Evolutionary conservation across 2,113 vertebrate genomes (phyloP).

Genomic region (Zosterops japonicus): DNA sequence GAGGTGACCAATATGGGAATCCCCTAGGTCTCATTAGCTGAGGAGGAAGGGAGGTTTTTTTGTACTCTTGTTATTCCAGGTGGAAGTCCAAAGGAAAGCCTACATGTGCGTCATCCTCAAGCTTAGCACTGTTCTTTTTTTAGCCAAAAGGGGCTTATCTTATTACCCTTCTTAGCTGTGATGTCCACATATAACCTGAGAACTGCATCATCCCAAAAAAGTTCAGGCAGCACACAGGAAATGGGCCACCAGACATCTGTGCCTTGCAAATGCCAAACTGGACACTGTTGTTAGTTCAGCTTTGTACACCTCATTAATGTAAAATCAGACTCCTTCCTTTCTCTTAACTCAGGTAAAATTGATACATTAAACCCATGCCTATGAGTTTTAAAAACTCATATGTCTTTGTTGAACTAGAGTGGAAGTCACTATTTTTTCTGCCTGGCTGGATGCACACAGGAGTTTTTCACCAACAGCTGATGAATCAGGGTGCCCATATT

Average conservation of each 20-base stretch:
- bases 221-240: not conserved
- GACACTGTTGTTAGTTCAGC: not conserved
- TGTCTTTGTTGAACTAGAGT: not conserved
- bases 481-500: not conserved
- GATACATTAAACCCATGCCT: not conserved
- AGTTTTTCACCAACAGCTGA: not conserved
- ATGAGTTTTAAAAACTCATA: not conserved
- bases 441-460: not conserved
- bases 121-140: conserved; percentile 51
- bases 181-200: not conserved
- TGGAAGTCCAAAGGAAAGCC: not conserved
- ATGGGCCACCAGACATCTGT: not conserved
- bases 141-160: conserved; percentile 49
- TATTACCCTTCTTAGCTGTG: conserved; percentile 42
- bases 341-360: not conserved
- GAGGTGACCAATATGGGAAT: not conserved
- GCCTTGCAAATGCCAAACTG: not conserved
- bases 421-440: not conserved
- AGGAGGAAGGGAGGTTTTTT: not conserved
- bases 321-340: not conserved
- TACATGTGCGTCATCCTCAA: not conserved
- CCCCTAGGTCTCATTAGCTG: not conserved
- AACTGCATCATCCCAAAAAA: not conserved
- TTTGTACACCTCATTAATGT: rapidly evolving
- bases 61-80: not conserved